These are phyloP conservation scores for Hydrozoanthus gracilis DNA, from an alignment of 92 coral and sea anemone genomes.

Conservation along the genomic window DNA sequence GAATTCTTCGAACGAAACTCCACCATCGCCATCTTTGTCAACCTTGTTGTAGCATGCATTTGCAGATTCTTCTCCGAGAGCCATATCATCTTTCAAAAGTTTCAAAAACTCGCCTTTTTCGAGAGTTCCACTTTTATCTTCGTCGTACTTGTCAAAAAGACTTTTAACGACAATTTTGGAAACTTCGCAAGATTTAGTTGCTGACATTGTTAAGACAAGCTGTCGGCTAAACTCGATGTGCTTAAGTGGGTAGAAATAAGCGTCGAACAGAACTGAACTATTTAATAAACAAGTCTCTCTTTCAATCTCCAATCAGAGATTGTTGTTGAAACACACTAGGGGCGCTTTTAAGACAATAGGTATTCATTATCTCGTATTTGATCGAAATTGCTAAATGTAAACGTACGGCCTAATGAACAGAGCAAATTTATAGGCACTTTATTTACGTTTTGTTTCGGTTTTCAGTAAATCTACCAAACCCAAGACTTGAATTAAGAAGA, in stretches of 20 bases:
- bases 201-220: constrained; percentile 43
- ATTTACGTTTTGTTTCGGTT: background rate
- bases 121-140: constrained; percentile 77
- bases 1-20: constrained; percentile 82
- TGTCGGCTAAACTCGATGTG: background rate
- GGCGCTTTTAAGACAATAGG: constrained; percentile 9
- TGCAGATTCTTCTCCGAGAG: constrained; percentile 71
- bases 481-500: background rate
- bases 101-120: constrained; percentile 63
- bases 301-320: constrained; percentile 10
- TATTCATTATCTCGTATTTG: constrained; percentile 29
- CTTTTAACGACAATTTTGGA: constrained; percentile 82
- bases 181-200: constrained; percentile 54
- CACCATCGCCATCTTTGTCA: constrained; percentile 88
- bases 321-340: constrained; percentile 17
- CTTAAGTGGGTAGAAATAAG: background rate
- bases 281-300: background rate
- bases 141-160: constrained; percentile 84
- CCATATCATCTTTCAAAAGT: constrained; percentile 83
- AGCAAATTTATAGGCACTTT: background rate
- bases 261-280: background rate
- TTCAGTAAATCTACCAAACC: too few species aligned
- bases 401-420: background rate
- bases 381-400: constrained; percentile 9
- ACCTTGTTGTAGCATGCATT: constrained; percentile 63